phyloP scores from a whole-genome alignment of 2,113 vertebrate species.

The Xerus inauris region DNA sequence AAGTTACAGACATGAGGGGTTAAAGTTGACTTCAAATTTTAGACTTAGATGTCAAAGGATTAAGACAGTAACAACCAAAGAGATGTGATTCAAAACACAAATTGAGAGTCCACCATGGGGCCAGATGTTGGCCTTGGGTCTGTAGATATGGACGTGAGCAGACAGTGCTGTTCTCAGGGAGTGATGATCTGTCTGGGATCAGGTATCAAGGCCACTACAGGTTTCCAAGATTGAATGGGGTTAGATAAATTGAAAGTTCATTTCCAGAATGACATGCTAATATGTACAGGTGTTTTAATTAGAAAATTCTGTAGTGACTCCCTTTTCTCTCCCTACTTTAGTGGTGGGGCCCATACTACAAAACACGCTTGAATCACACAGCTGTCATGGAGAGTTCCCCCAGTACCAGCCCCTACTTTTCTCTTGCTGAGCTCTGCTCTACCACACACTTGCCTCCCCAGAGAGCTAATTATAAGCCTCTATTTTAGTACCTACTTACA shows the following conservation, averaged over 20 bases:
- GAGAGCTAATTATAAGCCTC: slow-evolving; percentile 72
- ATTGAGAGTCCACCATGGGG: not conserved
- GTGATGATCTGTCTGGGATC: not conserved
- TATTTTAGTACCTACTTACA: slow-evolving; percentile 68
- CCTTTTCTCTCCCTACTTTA: not conserved
- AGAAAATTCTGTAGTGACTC: not conserved
- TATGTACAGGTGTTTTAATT: not conserved
- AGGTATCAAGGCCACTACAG: not conserved
- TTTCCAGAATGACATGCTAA: not conserved
- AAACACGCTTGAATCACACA: not conserved
- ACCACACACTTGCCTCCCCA: slow-evolving; percentile 29
- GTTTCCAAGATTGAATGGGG: not conserved
- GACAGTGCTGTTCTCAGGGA: not conserved
- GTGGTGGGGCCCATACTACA: not conserved
- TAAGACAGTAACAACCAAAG: not conserved
- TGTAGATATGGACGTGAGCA: not conserved
- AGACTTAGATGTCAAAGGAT: not conserved
- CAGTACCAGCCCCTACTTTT: not conserved
- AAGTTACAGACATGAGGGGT: not conserved
- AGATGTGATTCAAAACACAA: not conserved
- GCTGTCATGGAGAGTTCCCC: not conserved
- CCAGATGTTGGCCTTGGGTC: not conserved
- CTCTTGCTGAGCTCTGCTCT: not conserved
- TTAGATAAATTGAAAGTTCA: not conserved
- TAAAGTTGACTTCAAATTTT: not conserved